Base-by-base conservation (phyloP, 1,140 invertebrate species). In the Conus ventricosus region DNA sequence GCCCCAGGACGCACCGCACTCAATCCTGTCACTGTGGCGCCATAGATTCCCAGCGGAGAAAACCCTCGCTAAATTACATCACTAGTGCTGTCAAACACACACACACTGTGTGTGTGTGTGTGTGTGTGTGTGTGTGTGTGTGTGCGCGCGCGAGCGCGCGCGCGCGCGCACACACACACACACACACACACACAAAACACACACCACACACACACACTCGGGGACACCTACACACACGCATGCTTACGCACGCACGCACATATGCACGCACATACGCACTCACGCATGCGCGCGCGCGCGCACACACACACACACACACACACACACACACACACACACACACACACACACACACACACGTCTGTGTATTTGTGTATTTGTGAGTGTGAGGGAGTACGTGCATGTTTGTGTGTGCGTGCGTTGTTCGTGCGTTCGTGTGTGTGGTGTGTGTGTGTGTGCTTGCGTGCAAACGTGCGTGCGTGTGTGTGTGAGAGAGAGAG, bases 141-240 rank as follows among this genome's bases (percentile, higher is more conserved):
- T n/a, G n/a, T n/a, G n/a, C n/a, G n/a, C n/a, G n/a, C n/a, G n/a
- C n/a, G n/a, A n/a, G n/a, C n/a, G n/a, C n/a, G n/a, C n/a, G n/a
- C n/a, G 13, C 55, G 55, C 55, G 55, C 6, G 6, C 7, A 71
- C 7, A 71, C 67, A 71, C 67, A 71, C 67, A 71, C 67, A 71
- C 67, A 71, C 67, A 20, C 67, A 71, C 67, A 71, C 67, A 71
- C 67, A 71, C 67, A 71, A n/a, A n/a, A n/a, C n/a, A n/a, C n/a
- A n/a, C n/a, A n/a, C n/a, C n/a, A n/a, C n/a, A n/a, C 67, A 71
- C 67, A 23, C 67, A 71, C 23, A 71, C 15, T 17, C 67, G 20
- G 13, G 20, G 11, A 71, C 67, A 71, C 67, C 8, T 17, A 71
- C 67, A 71, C 67, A 71, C 67, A 71, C 67, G 20, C 67, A 10